Evolutionary conservation across 2,888 invertebrate genomes (phyloP).

Genomic region (Pheosia tremula): DNA sequence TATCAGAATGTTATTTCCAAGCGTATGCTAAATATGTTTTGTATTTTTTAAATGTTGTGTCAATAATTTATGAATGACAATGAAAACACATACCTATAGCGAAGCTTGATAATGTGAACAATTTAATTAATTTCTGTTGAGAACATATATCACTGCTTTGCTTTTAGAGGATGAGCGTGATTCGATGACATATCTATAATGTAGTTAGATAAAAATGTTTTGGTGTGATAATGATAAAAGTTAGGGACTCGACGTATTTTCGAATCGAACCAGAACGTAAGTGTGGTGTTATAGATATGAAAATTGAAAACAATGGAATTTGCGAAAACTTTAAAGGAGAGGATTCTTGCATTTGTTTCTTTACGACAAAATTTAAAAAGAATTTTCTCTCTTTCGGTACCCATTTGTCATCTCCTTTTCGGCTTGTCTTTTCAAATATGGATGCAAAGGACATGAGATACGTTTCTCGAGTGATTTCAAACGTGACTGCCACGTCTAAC

Average conservation of each 20-base stretch:
- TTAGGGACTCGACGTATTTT: constrained; percentile 47
- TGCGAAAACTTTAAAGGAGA: constrained; percentile 13
- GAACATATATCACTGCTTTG: constrained; percentile 62
- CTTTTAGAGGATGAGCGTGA: constrained; percentile 76
- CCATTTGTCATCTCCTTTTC: constrained; percentile 29
- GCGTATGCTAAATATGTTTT: constrained; percentile 24
- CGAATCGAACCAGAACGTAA: constrained; percentile 31
- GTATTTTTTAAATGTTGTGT: constrained; percentile 13
- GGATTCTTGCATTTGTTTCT: constrained; percentile 19
- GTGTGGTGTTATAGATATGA: constrained; percentile 26
- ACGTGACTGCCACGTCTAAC: constrained; percentile 55
- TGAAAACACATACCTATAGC: neutral
- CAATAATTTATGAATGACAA: neutral
- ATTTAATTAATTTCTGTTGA: constrained; percentile 30
- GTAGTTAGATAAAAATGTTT: constrained; percentile 78
- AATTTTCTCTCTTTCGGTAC: constrained; percentile 19
- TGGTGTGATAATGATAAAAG: constrained; percentile 63
- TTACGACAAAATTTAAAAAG: constrained; percentile 21
- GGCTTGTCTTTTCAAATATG: constrained; percentile 36
- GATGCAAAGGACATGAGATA: constrained; percentile 19
- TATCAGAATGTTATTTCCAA: neutral
- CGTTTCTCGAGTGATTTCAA: constrained; percentile 20
- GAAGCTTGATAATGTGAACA: constrained; percentile 12
- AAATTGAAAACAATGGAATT: constrained; percentile 22
- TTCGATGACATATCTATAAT: constrained; percentile 80